Evolutionary conservation across 2,797 vertebrate genomes (phyloP).

Genomic region (Sibirionetta formosa): DNA sequence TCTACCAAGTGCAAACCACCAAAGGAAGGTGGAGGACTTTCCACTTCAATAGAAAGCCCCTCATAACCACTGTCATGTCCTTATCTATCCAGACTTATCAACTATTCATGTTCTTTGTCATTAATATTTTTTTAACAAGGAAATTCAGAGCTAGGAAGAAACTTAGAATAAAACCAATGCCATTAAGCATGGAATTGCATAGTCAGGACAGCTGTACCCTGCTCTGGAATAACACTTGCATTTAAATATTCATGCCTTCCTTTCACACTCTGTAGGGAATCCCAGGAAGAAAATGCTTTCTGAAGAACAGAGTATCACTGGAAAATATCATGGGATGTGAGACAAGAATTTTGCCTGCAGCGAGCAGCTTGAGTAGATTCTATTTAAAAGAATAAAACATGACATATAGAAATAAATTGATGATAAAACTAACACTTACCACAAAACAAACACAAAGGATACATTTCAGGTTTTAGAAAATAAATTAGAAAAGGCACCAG

Average conservation of each 20-base stretch:
- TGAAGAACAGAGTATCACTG: background rate
- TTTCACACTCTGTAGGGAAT: background rate
- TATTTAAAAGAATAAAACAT: background rate
- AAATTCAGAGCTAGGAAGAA: background rate
- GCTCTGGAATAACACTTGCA: background rate
- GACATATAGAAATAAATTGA: background rate
- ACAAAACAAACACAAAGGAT: background rate
- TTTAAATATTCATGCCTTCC: conserved; percentile 26
- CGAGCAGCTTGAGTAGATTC: background rate
- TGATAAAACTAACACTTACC: background rate
- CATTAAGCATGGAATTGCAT: background rate
- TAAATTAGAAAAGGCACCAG: background rate
- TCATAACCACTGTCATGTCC: background rate
- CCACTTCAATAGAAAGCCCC: background rate
- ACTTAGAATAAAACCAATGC: background rate
- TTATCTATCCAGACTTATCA: background rate
- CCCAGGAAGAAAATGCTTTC: background rate
- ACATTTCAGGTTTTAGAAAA: background rate
- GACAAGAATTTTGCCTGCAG: background rate
- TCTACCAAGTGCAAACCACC: background rate
- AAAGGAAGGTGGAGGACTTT: background rate
- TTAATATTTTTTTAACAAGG: background rate
- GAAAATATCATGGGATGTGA: background rate
- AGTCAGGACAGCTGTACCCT: background rate
- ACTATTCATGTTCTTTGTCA: background rate